phyloP scores from a whole-genome alignment of 2,113 vertebrate genomes.

The Panthera uncia region DNA sequence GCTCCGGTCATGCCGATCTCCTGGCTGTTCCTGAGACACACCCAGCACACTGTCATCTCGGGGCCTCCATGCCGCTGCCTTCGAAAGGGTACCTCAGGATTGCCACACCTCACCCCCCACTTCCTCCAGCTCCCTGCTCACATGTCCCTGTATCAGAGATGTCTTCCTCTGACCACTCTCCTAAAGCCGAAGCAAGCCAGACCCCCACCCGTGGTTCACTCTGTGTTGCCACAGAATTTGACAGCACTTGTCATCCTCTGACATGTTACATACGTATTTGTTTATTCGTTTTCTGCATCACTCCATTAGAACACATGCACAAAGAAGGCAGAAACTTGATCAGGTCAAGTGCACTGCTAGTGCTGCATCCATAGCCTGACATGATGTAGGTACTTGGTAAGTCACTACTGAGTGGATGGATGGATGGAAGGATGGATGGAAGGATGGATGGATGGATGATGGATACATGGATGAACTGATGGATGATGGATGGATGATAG shows the following conservation, averaged over 20 bases:
- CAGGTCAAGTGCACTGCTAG: not conserved
- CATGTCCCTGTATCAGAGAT: not conserved
- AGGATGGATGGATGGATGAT: no score
- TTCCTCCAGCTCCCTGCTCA: not conserved
- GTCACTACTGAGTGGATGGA: not conserved
- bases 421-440: not conserved
- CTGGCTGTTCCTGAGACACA: rapidly evolving
- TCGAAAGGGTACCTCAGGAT: not conserved
- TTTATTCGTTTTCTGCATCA: not conserved
- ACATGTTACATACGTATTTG: no score
- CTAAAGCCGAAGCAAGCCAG: not conserved
- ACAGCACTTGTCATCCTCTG: not conserved
- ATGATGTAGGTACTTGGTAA: not conserved
- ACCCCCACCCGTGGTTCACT: not conserved
- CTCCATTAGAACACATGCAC: not conserved
- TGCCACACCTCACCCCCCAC: no score
- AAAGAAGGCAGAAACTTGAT: not conserved
- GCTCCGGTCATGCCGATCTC: not conserved
- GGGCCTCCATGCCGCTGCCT: rapidly evolving
- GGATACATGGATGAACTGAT: not conserved
- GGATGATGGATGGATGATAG: not conserved
- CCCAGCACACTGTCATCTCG: rapidly evolving
- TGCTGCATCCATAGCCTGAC: not conserved
- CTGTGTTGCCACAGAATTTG: not conserved
- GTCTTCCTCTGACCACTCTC: not conserved